phyloP scores from a whole-genome alignment of 2,113 vertebrate species.

The Aplodontia rufa region DNA sequence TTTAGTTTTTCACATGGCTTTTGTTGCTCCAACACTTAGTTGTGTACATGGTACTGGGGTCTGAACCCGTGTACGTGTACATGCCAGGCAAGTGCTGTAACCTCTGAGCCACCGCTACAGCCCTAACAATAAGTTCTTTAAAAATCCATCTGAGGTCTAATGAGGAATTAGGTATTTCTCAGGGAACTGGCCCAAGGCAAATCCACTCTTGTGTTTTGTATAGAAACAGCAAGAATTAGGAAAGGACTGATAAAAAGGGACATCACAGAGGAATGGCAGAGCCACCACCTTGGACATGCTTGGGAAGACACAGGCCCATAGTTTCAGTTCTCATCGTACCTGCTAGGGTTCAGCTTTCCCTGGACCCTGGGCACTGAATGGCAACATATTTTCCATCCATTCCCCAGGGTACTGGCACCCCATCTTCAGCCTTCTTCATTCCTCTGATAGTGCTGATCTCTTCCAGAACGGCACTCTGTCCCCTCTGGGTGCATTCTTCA shows the following conservation, averaged over 20 bases:
- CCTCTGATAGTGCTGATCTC: neutral
- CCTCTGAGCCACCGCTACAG: too few relatives aligned
- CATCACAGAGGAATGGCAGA: neutral
- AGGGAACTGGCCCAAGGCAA: neutral
- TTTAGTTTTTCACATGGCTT: too few relatives aligned
- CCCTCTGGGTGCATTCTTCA: neutral
- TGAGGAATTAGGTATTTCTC: constrained; percentile 9
- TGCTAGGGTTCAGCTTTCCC: neutral
- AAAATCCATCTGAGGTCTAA: neutral
- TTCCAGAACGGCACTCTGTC: neutral
- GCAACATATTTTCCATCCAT: neutral
- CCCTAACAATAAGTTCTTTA: too few relatives aligned
- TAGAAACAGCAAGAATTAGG: neutral
- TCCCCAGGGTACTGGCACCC: neutral
- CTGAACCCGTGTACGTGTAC: too few relatives aligned
- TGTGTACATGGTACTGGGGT: too few relatives aligned
- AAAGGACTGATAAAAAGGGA: neutral
- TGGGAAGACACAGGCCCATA: neutral
- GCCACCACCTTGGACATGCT: neutral
- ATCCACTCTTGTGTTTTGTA: neutral
- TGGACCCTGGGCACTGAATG: neutral
- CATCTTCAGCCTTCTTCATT: neutral
- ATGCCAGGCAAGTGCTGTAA: too few relatives aligned
- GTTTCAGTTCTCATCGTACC: constrained; percentile 9
- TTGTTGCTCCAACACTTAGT: too few relatives aligned